phyloP scores from a whole-genome alignment of 2,797 vertebrate species.

The Tadarida brasiliensis region DNA sequence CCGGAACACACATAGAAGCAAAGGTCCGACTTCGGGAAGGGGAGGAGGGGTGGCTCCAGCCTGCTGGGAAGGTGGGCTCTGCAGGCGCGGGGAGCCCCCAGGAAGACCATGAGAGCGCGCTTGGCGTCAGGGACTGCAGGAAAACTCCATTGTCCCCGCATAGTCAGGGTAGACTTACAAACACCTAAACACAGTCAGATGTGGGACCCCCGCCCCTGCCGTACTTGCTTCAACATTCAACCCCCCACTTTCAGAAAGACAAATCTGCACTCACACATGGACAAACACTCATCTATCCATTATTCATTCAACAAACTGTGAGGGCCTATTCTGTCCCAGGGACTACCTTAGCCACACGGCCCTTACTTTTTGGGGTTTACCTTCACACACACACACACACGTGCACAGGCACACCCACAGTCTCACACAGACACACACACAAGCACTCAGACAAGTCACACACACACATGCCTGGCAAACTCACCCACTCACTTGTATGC shows the following conservation, averaged over 20 bases:
- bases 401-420: neutral
- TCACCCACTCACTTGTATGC: neutral
- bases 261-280: neutral
- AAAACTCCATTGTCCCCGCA: neutral
- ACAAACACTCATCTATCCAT: neutral
- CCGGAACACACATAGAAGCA: constrained; percentile 82
- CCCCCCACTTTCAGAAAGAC: neutral
- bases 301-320: neutral
- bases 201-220: neutral
- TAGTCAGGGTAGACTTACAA: neutral
- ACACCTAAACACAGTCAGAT: neutral
- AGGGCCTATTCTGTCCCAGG: neutral
- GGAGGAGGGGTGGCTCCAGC: constrained; percentile 57
- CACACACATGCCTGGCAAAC: neutral
- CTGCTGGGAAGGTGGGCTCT: constrained; percentile 5
- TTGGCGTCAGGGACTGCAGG: neutral
- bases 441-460: neutral
- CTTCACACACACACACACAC: neutral
- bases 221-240: too few species aligned
- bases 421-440: neutral
- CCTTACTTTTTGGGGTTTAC: neutral
- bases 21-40: constrained; percentile 80
- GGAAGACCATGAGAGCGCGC: neutral
- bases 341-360: neutral
- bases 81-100: constrained; percentile 59